These are phyloP conservation scores for Scolopax bukidnonensis DNA, from an alignment of 2,797 vertebrate genomes.

Conservation along the genomic window DNA sequence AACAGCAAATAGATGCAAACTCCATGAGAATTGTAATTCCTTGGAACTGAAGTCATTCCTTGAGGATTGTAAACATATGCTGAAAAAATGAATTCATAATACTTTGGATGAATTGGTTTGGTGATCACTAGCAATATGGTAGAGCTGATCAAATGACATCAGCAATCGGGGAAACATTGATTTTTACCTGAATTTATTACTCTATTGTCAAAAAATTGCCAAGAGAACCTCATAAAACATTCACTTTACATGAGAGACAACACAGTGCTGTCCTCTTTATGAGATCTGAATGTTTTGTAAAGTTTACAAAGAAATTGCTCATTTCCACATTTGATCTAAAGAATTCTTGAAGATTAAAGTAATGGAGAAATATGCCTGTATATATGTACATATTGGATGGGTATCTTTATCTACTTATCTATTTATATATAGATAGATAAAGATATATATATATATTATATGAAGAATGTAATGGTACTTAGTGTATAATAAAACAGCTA, in stretches of 20 bases:
- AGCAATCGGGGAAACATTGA: fast-evolving
- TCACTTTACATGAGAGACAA: too few species aligned
- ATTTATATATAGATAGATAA: too few species aligned
- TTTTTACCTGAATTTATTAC: background rate
- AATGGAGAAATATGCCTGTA: background rate
- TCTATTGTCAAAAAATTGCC: background rate
- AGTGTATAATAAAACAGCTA: background rate
- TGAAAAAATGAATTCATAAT: background rate
- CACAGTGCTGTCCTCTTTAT: background rate
- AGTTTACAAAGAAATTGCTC: background rate
- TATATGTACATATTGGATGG: fast-evolving
- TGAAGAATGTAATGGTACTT: background rate
- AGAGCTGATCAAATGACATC: background rate
- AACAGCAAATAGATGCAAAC: background rate
- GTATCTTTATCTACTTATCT: background rate
- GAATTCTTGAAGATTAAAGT: background rate
- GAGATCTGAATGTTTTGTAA: background rate
- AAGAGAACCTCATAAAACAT: background rate
- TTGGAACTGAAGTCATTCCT: background rate
- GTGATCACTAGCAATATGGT: background rate
- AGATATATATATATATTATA: background rate
- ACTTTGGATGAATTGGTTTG: background rate
- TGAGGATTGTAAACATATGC: background rate
- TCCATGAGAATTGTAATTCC: background rate
- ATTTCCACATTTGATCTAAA: background rate